Base-by-base conservation (phyloP, 2,888 invertebrate genomes). In the Troilus luridus region DNA sequence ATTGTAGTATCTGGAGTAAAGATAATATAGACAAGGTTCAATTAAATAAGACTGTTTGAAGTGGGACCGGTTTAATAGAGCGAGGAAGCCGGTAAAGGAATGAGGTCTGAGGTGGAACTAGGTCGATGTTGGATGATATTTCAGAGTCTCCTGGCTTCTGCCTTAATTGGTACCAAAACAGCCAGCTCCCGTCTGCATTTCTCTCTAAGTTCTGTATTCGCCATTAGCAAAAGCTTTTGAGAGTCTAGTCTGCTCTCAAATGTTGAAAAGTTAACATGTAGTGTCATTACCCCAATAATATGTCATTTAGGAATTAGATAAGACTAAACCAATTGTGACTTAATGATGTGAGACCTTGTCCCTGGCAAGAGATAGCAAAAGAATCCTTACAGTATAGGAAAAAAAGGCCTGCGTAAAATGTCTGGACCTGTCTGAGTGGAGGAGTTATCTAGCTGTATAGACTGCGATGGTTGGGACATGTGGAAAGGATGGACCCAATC, bases 121-220 rank as follows among this genome's bases (percentile, higher is more conserved):
- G 81, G 81, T 81, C 54, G 81, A 56, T 41, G 81, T 56, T 56
- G 54, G 81, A 81, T 81, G 81, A 81, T 81, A 81, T 81, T 81
- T 81, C 81, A 81, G 77, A 81, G 81, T 54, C 19, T 10, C 81
- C 54, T 10, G 8, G 41, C 81, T 81, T 54, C 81, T 54, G 81
- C 21, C 81, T 81, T 81, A 81, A 81, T 81, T 81, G 81, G 19
- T 81, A 56, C 81, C 81, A 81, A 81, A 81, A 81, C 54, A 81
- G 19, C 54, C 54, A 81, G 19, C 54, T 54, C 54, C 81, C 2
- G 24, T 56, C 21, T 54, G 17, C 17, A 54, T 54, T 81, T 41
- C 14, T 19, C 41, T 17, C 14, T 9, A 3, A 77, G 7, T 77
- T 81, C 54, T 19, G 21, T 14, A 54, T 21, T 21, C 21, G 11